Evolutionary conservation across 2,113 vertebrate species (phyloP).

Genomic region (Psilopsiagon aymara): DNA sequence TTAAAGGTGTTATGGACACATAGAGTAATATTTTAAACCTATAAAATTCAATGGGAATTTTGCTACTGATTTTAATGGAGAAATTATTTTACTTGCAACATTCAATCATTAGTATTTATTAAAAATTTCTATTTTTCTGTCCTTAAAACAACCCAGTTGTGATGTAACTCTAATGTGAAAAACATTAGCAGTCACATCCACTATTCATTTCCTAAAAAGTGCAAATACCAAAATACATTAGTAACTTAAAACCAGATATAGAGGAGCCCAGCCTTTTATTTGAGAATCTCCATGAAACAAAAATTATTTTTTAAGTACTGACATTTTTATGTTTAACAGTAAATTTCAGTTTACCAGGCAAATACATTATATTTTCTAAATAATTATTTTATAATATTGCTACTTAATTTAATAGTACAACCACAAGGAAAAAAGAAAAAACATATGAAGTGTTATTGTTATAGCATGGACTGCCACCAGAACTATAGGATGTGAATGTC

Average conservation of each 20-base stretch:
- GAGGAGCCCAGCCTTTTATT: neutral
- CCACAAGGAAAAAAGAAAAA: neutral
- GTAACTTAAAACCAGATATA: neutral
- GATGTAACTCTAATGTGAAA: neutral
- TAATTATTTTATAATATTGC: neutral
- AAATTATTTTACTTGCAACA: neutral
- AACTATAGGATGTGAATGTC: neutral
- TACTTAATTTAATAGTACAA: neutral
- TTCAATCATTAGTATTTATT: neutral
- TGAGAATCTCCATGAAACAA: neutral
- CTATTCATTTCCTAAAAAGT: neutral
- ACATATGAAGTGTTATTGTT: neutral
- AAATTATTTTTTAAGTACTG: neutral
- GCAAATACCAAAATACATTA: neutral
- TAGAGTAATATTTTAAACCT: neutral
- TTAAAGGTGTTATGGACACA: neutral
- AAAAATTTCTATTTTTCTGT: neutral
- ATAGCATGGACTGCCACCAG: neutral
- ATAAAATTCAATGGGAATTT: neutral
- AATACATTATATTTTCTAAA: neutral
- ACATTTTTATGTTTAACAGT: neutral
- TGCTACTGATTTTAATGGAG: neutral
- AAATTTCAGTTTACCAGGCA: neutral
- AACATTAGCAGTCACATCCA: neutral
- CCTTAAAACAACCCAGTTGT: neutral